These are phyloP conservation scores for Heteractis magnifica DNA, from an alignment of 92 coral and sea anemone species.

Conservation along the genomic window DNA sequence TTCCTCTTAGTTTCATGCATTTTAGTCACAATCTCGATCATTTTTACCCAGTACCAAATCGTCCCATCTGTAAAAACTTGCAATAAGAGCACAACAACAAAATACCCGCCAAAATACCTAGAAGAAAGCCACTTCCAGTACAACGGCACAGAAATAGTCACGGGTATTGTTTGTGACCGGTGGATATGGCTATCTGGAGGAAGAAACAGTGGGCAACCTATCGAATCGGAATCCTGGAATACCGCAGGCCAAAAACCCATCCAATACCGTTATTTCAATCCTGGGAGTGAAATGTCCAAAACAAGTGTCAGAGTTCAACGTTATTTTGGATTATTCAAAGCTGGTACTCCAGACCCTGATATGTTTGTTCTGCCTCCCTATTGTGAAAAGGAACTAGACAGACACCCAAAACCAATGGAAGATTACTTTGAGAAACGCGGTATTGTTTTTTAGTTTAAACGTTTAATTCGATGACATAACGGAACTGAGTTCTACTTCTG, in stretches of 20 bases:
- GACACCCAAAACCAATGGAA: slow-evolving; percentile 9
- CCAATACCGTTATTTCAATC: neutral
- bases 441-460: neutral
- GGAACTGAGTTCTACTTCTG: too few species aligned
- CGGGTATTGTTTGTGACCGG: slow-evolving; percentile 41
- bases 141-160: slow-evolving; percentile 46
- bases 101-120: slow-evolving; percentile 18
- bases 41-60: neutral
- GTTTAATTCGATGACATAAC: neutral
- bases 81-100: neutral
- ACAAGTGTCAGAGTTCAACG: neutral
- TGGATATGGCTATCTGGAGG: slow-evolving; percentile 62
- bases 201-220: slow-evolving; percentile 15
- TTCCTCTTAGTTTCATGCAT: neutral
- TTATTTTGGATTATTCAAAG: neutral
- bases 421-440: neutral
- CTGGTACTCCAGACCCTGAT: slow-evolving; percentile 36
- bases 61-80: neutral
- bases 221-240: slow-evolving; percentile 24
- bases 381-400: slow-evolving; percentile 13
- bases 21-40: neutral
- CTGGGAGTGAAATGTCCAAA: slow-evolving; percentile 13
- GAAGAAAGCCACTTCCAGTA: slow-evolving; percentile 37
- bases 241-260: slow-evolving; percentile 2
- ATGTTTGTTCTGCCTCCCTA: slow-evolving; percentile 18